phyloP scores from a whole-genome alignment of 2,888 invertebrate species.

The Koerneria pararmatus region DNA sequence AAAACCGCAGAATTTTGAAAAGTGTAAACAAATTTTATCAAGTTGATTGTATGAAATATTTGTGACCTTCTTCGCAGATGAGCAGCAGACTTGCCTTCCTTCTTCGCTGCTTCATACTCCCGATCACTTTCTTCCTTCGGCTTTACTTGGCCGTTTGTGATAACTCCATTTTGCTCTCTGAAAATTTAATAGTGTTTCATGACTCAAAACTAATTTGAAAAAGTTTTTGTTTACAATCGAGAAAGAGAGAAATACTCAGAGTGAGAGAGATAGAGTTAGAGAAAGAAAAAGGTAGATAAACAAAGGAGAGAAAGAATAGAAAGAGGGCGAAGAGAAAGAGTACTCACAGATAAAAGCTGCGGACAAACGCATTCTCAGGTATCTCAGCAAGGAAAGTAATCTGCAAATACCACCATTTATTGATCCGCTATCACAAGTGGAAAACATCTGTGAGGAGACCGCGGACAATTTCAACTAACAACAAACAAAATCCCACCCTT shows the following conservation, averaged over 20 bases:
- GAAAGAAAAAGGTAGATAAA: not conserved
- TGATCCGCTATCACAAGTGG: not conserved
- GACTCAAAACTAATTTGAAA: not conserved
- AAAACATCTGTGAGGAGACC: slow-evolving; percentile 1
- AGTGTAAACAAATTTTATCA: too few relatives aligned
- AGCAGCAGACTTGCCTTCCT: slow-evolving; percentile 58
- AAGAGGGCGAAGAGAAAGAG: not conserved
- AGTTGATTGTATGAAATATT: not conserved
- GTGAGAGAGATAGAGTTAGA: not conserved
- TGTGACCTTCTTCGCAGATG: slow-evolving; percentile 33
- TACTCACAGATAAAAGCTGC: slow-evolving; percentile 23
- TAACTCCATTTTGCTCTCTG: slow-evolving; percentile 24
- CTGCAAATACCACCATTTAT: not conserved
- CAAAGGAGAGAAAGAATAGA: not conserved
- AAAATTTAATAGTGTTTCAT: slow-evolving; percentile 1
- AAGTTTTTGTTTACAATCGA: not conserved
- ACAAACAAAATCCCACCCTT: too few relatives aligned
- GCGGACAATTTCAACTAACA: too few relatives aligned
- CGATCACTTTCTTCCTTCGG: slow-evolving; percentile 57
- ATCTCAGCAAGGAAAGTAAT: slow-evolving; percentile 22
- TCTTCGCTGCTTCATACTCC: slow-evolving; percentile 40
- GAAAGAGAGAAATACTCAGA: not conserved
- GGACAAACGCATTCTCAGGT: slow-evolving; percentile 23
- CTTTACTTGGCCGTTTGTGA: slow-evolving; percentile 43
- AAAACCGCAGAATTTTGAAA: too few relatives aligned